These are phyloP conservation scores for Sebastolobus altivelis DNA, from an alignment of 2,797 vertebrate species.

Conservation along the genomic window DNA sequence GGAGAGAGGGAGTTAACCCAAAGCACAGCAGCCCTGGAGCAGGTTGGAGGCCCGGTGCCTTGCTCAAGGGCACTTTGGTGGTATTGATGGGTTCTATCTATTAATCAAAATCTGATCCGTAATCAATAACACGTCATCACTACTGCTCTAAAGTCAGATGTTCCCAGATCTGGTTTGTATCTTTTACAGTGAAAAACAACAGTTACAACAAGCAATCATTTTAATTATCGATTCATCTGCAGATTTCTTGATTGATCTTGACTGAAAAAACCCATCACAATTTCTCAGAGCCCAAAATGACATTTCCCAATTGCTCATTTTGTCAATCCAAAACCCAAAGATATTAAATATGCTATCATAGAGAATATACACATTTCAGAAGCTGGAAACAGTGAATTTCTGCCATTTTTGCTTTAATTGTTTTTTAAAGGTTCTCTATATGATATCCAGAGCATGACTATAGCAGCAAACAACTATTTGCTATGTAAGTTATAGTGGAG, in stretches of 20 bases:
- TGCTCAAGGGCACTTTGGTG: conserved; percentile 15
- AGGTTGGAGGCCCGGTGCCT: conserved; percentile 2
- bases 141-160: not conserved
- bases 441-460: too few relatives aligned
- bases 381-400: not conserved
- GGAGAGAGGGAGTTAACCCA: conserved; percentile 25
- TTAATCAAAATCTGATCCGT: conserved; percentile 22
- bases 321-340: not conserved
- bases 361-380: not conserved
- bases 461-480: not conserved
- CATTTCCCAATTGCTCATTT: not conserved
- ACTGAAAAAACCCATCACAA: too few relatives aligned
- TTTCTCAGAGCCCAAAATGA: not conserved
- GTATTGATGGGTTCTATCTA: conserved; percentile 19
- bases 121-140: conserved; percentile 14
- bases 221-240: not conserved
- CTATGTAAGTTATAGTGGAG: not conserved
- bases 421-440: too few relatives aligned
- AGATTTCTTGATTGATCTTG: not conserved
- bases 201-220: not conserved
- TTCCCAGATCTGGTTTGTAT: conserved; percentile 12
- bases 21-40: conserved; percentile 21
- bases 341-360: not conserved
- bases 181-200: not conserved
- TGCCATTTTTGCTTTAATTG: not conserved